These are phyloP conservation scores for Ypsolopha scabrella DNA, from an alignment of 2,888 invertebrate species.

Conservation along the genomic window DNA sequence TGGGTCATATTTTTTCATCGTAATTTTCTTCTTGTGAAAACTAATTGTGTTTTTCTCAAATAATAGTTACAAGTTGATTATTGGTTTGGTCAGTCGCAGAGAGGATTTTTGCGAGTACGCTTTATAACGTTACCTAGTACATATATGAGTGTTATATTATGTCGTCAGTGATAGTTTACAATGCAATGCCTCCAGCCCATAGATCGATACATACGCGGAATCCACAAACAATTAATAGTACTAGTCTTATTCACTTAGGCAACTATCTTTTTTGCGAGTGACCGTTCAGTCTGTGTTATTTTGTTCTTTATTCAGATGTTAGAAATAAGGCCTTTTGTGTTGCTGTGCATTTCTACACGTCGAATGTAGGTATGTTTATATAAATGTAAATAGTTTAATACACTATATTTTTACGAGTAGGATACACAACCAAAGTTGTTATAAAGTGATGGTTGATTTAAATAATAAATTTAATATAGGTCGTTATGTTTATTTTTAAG, in stretches of 20 bases:
- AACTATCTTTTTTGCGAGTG: conserved; percentile 49
- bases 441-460: conserved; percentile 70
- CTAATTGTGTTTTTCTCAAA: conserved; percentile 64
- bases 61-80: conserved; percentile 40
- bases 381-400: conserved; percentile 66
- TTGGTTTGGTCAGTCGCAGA: conserved; percentile 48
- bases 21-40: conserved; percentile 15
- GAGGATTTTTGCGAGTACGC: conserved; percentile 14
- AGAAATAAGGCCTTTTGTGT: conserved; percentile 59
- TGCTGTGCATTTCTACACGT: conserved; percentile 70
- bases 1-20: conserved; percentile 1
- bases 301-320: conserved; percentile 58
- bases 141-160: too few relatives aligned
- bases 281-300: conserved; percentile 64
- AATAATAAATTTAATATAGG: conserved; percentile 64
- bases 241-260: conserved; percentile 31
- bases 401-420: conserved; percentile 71
- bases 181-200: too few relatives aligned
- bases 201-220: too few relatives aligned
- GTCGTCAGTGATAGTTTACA: too few relatives aligned
- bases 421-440: conserved; percentile 73
- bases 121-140: neutral
- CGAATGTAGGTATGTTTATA: conserved; percentile 72
- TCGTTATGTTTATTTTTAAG: conserved; percentile 64
- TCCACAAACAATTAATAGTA: conserved; percentile 14